Evolutionary conservation across 30 jellyfish, hydroid and myxozoan genomes (phyloP), one percentile per base, ranked within the genome.

Genomic region (Aurelia sp.): DNA sequence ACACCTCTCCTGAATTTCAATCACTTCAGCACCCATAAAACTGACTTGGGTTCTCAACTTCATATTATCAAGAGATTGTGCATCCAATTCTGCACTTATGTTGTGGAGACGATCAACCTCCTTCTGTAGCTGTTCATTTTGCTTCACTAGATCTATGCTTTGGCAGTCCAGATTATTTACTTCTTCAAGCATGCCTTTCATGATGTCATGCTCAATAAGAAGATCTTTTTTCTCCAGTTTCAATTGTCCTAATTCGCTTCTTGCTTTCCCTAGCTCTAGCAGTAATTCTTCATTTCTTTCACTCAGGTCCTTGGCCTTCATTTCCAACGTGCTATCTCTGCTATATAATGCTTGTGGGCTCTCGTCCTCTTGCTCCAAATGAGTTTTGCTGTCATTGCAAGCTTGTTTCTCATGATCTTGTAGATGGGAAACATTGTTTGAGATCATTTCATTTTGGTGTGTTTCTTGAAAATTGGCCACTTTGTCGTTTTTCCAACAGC

Each of bases 221-320:
- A 4, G 55, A 44, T 8, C 55, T 44, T 44, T 44, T 7, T 9
- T 44, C 13, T 44, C 15, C 55, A 44, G 1, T 0, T 44, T 9
- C 55, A 44, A 44, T 44, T 7, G 55, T 8, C 55, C 55, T 44
- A 44, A 44, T 44, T 44, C 55, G 15, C 7, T 7, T 9, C 15
- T 44, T 44, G 55, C 55, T 5, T 5, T 44, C 15, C 55, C 55
- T 5, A 44, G 55, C 55, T 44, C 55, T 8, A 44, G 15, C 55
- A 44, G 55, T 8, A 44, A 16, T 44, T 16, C 15, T 8, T 44
- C 55, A 8, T 44, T 44, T 44, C 55, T 8, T 9, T 71, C 64
- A 16, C 62, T 83, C 40, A 20, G 18, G 27, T 71, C 72, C 19
- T 75, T 79, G n/a, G 76, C 86, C 8, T 51, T 53, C 13, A 60